Evolutionary conservation across 2,797 vertebrate genomes (phyloP).

Genomic region (Malurus leucopterus): DNA sequence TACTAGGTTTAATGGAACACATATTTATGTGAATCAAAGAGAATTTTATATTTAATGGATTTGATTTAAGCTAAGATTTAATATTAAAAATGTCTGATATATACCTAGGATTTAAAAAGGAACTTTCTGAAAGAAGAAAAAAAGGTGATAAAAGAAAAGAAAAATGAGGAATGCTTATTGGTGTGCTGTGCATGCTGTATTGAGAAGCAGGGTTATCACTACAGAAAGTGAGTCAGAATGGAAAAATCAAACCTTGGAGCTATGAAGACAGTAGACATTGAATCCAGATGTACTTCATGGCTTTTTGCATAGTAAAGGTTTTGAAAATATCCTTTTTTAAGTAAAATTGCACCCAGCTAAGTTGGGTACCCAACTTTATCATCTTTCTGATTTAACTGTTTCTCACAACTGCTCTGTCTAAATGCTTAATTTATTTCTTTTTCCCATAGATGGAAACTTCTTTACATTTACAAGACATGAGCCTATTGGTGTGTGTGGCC

Average conservation of each 20-base stretch:
- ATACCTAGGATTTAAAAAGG: background rate
- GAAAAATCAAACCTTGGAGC: background rate
- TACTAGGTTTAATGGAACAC: slow-evolving; percentile 2
- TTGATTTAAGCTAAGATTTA: slow-evolving; percentile 16
- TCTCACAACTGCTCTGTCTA: background rate
- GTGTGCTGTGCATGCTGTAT: background rate
- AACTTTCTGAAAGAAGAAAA: background rate
- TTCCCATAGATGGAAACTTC: slow-evolving; percentile 80
- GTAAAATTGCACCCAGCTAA: background rate
- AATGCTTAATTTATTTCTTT: background rate
- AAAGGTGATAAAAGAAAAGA: background rate
- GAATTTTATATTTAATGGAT: slow-evolving; percentile 24
- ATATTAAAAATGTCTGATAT: slow-evolving; percentile 17
- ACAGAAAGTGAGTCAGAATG: background rate
- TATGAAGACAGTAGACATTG: background rate
- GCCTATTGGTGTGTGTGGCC: slow-evolving; percentile 87
- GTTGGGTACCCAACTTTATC: background rate
- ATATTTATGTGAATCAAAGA: slow-evolving; percentile 34
- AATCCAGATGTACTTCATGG: slow-evolving; percentile 21
- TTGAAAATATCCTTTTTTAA: background rate
- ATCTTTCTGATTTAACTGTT: background rate
- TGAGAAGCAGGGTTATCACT: background rate
- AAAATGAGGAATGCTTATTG: background rate
- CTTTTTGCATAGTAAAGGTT: background rate
- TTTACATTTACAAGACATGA: slow-evolving; percentile 87